phyloP scores from a whole-genome alignment of 2,113 vertebrate genomes.

The Peromyscus leucopus region DNA sequence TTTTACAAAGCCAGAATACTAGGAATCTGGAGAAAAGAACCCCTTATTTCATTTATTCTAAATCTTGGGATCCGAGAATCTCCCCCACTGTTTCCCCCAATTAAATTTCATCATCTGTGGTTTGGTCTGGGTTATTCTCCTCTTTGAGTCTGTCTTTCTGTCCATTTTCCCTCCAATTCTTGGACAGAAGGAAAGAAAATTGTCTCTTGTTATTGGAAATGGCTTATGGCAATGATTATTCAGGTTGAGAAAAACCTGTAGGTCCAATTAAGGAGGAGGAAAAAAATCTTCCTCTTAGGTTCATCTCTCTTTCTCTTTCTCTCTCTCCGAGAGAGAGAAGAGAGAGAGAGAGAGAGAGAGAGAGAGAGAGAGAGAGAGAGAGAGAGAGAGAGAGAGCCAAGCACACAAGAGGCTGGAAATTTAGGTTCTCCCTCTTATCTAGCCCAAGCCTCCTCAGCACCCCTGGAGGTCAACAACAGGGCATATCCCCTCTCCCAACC shows the following conservation, averaged over 20 bases:
- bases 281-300: neutral
- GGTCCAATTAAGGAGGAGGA: neutral
- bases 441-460: neutral
- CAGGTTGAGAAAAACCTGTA: constrained; percentile 2
- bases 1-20: neutral
- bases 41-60: neutral
- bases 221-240: constrained; percentile 14
- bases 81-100: neutral
- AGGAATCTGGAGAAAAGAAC: neutral
- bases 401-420: neutral
- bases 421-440: neutral
- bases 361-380: neutral
- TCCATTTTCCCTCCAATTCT: neutral
- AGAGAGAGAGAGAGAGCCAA: neutral
- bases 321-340: neutral
- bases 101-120: neutral
- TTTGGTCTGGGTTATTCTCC: neutral
- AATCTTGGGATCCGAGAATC: neutral
- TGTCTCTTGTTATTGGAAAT: neutral
- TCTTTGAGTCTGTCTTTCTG: neutral
- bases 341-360: neutral
- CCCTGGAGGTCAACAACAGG: neutral
- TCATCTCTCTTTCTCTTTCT: neutral
- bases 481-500: neutral
- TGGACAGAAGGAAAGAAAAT: neutral